These are phyloP conservation scores for Dipodomys stephensi DNA, from an alignment of 2,113 vertebrate species.

Conservation along the genomic window DNA sequence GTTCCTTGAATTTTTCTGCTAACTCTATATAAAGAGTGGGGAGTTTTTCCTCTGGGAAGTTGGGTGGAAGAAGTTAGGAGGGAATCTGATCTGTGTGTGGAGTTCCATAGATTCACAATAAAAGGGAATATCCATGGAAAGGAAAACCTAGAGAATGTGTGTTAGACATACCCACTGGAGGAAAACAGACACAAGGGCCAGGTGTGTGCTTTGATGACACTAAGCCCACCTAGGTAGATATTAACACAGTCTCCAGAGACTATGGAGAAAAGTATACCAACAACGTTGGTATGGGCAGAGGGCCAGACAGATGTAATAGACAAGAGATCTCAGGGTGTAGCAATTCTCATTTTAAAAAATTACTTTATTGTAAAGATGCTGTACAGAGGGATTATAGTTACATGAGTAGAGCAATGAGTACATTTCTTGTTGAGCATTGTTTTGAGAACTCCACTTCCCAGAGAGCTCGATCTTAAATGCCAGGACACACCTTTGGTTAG, in stretches of 20 bases:
- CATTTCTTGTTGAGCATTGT: background rate
- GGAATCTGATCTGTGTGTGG: background rate
- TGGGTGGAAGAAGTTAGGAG: background rate
- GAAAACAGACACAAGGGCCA: background rate
- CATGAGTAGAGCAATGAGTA: too few relatives aligned
- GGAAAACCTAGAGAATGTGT: background rate
- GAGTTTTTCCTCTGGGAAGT: background rate
- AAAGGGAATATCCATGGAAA: background rate
- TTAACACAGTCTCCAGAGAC: background rate
- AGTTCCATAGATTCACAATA: background rate
- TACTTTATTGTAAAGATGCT: too few relatives aligned
- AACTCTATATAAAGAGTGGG: background rate
- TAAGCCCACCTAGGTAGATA: background rate
- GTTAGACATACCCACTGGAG: background rate
- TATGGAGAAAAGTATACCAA: background rate
- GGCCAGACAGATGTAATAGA: background rate
- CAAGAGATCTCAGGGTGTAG: background rate
- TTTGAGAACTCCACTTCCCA: background rate
- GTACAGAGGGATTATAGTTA: too few relatives aligned
- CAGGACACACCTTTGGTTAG: background rate
- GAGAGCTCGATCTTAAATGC: background rate
- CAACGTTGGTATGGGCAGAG: too few relatives aligned
- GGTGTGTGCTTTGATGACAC: background rate
- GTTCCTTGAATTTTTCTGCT: background rate
- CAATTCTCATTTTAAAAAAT: too few relatives aligned